phyloP scores from a whole-genome alignment of 2,113 vertebrate species.

The Guaruba guarouba region DNA sequence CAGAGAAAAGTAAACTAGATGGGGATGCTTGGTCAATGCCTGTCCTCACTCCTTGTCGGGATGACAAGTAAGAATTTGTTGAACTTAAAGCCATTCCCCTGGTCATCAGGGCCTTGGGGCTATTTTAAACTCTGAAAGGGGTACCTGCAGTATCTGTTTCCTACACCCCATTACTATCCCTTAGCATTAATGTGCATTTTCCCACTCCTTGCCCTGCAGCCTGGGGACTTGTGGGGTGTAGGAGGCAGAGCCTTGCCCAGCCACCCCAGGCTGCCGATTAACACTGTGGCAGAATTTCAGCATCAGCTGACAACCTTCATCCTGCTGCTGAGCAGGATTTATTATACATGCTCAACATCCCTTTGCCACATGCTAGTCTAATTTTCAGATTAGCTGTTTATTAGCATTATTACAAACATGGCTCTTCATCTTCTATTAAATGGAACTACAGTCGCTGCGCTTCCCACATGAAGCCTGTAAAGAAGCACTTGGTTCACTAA shows the following conservation, averaged over 20 bases:
- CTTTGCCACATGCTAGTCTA: not conserved
- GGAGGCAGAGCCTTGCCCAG: not conserved
- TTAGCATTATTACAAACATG: slow-evolving; percentile 16
- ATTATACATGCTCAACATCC: not conserved
- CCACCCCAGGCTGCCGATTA: not conserved
- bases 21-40: not conserved
- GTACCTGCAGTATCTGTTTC: not conserved
- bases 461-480: not conserved
- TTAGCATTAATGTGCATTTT: not conserved
- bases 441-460: not conserved
- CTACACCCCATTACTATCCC: not conserved
- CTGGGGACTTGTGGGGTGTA: not conserved
- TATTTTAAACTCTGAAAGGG: not conserved
- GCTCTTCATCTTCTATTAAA: slow-evolving; percentile 44
- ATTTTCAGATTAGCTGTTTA: slow-evolving; percentile 45
- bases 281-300: not conserved
- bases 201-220: not conserved
- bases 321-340: not conserved
- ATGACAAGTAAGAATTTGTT: not conserved
- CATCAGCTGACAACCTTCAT: not conserved
- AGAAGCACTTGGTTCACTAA: slow-evolving; percentile 56
- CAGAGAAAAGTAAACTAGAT: not conserved
- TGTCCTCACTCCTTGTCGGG: rapidly evolving
- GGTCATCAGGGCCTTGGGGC: not conserved
- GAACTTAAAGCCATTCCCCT: not conserved